phyloP scores from a whole-genome alignment of 2,888 invertebrate species.

The Thymelicus lineola region DNA sequence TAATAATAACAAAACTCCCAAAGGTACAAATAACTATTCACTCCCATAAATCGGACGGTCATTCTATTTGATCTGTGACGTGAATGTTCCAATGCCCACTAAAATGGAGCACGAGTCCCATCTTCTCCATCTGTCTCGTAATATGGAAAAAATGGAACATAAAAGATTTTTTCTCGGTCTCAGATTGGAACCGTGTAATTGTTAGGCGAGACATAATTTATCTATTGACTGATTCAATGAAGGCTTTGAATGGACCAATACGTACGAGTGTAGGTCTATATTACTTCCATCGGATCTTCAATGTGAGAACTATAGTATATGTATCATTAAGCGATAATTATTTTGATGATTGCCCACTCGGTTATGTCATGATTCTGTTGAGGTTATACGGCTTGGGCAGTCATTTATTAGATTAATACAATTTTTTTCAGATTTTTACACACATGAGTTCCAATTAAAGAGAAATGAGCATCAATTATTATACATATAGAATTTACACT shows the following conservation, averaged over 20 bases:
- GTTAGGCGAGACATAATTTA: slow-evolving; percentile 15
- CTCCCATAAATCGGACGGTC: slow-evolving; percentile 49
- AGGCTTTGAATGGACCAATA: not conserved
- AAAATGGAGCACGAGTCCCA: slow-evolving; percentile 47
- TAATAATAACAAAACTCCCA: slow-evolving; percentile 24
- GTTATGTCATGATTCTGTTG: too few relatives aligned
- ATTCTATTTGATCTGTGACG: slow-evolving; percentile 51
- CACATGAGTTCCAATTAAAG: too few relatives aligned
- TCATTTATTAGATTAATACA: too few relatives aligned
- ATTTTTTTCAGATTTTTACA: too few relatives aligned
- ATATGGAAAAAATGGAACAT: slow-evolving; percentile 31
- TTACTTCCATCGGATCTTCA: too few relatives aligned
- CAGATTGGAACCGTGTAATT: slow-evolving; percentile 9
- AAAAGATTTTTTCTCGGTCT: slow-evolving; percentile 7
- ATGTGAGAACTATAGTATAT: too few relatives aligned
- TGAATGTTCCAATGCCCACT: slow-evolving; percentile 45
- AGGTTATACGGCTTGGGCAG: too few relatives aligned
- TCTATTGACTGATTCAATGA: slow-evolving; percentile 13
- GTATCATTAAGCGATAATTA: too few relatives aligned
- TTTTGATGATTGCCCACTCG: too few relatives aligned
- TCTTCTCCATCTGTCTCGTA: slow-evolving; percentile 47
- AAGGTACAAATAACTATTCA: slow-evolving; percentile 50
- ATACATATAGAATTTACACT: too few relatives aligned
- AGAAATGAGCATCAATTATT: too few relatives aligned
- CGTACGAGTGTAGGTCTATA: too few relatives aligned